Conservation (phyloP, 2,113 vertebrate genomes). For the Poeciliopsis retropinna region DNA sequence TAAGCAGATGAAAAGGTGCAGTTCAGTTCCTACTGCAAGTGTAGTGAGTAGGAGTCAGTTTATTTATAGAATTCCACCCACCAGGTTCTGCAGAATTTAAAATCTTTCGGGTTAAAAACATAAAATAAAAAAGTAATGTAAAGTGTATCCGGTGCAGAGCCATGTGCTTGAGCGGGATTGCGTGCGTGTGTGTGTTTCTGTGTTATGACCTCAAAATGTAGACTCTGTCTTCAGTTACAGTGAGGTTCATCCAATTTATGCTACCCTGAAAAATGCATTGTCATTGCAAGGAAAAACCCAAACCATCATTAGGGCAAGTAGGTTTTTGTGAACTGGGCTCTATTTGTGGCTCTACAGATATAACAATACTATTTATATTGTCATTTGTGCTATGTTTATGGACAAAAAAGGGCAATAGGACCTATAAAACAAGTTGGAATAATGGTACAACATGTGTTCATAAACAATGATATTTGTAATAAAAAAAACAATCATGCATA, state of each 20-base stretch:
- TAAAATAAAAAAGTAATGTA: conserved; percentile 23
- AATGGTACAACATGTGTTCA: no score
- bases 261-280: conserved; percentile 53
- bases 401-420: no score
- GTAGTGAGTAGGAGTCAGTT: conserved; percentile 51
- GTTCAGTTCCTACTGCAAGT: conserved; percentile 32
- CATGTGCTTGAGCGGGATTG: neutral
- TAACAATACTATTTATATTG: neutral
- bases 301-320: neutral
- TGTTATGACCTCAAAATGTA: conserved; percentile 11
- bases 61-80: conserved; percentile 62
- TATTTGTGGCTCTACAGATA: no score
- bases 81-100: conserved; percentile 47
- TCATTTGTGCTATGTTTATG: no score
- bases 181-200: neutral
- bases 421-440: no score
- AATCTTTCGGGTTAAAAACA: conserved; percentile 38
- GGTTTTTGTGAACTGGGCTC: neutral
- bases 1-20: conserved; percentile 40
- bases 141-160: conserved; percentile 26
- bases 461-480: no score
- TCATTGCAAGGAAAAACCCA: neutral
- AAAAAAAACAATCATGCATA: no score
- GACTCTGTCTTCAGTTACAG: conserved; percentile 45
- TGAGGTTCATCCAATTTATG: conserved; percentile 42